Percentiles rank a stretch among this genome's conserved stretches.
These are phyloP conservation scores for Corythornis vintsioides DNA, from an alignment of 2,113 vertebrate species.

Conservation along the genomic window DNA sequence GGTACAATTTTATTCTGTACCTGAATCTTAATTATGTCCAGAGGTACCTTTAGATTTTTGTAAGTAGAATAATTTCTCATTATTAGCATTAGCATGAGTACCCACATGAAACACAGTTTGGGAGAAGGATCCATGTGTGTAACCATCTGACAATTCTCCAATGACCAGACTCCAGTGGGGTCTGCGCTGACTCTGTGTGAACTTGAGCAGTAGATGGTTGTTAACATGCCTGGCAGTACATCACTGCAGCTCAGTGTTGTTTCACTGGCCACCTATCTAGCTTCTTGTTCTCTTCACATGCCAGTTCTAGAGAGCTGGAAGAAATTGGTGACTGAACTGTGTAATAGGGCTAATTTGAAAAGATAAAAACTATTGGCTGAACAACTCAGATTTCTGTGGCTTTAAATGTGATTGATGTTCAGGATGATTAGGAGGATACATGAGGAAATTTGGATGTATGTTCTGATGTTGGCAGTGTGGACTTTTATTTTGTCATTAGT, in stretches of 20 bases:
- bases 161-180: neutral
- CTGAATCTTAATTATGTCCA: neutral
- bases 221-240: neutral
- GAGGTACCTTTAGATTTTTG: neutral
- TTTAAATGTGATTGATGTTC: neutral
- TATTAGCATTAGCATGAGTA: neutral
- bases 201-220: neutral
- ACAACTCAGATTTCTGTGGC: neutral
- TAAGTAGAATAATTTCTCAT: neutral
- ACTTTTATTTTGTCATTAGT: neutral
- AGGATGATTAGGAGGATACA: neutral
- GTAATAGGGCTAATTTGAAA: neutral
- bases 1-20: neutral
- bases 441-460: neutral
- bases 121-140: neutral
- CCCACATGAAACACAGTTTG: neutral
- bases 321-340: neutral
- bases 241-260: neutral
- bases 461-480: neutral
- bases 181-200: neutral
- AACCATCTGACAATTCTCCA: neutral
- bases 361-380: neutral
- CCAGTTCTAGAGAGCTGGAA: neutral
- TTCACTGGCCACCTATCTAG: neutral
- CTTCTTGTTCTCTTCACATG: neutral